A percentile compares a stretch with the other conserved stretches of the same genome.
phyloP scores from a whole-genome alignment of 2,113 vertebrate species.

The Rostratula benghalensis region DNA sequence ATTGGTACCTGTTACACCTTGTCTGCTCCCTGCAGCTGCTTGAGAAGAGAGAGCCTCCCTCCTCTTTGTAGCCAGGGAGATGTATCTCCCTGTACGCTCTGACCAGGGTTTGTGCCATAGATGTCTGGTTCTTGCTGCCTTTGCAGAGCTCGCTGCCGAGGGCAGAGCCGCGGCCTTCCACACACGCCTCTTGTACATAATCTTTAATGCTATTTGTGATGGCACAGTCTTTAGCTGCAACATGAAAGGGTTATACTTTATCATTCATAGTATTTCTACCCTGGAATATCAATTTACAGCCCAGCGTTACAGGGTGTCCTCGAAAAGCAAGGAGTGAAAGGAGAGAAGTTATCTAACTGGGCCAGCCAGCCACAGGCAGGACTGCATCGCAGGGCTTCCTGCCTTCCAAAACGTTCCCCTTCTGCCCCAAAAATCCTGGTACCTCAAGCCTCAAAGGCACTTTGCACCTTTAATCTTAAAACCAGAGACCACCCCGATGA shows the following conservation, averaged over 20 bases:
- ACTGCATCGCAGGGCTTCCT: neutral
- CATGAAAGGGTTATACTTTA: slow-evolving; percentile 5
- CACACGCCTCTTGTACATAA: neutral
- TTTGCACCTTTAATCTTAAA: neutral
- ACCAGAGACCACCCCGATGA: neutral
- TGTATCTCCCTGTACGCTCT: neutral
- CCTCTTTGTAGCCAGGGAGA: fast-evolving
- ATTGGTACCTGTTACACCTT: neutral
- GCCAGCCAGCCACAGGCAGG: neutral
- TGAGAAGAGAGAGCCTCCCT: neutral
- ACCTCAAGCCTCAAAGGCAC: neutral
- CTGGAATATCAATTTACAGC: slow-evolving; percentile 31
- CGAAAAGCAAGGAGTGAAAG: neutral
- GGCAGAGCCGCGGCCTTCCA: neutral
- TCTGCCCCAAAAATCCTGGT: neutral
- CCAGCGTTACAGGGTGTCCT: neutral
- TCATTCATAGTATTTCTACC: slow-evolving; percentile 38
- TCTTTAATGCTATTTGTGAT: neutral
- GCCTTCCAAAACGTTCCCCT: neutral
- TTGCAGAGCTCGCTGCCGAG: fast-evolving
- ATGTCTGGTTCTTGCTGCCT: neutral
- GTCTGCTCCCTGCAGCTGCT: neutral
- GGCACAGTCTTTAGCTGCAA: neutral
- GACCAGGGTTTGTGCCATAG: neutral
- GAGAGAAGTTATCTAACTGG: slow-evolving; percentile 12